Evolutionary conservation across 2,113 vertebrate species (phyloP).

Genomic region (Trinectes maculatus): DNA sequence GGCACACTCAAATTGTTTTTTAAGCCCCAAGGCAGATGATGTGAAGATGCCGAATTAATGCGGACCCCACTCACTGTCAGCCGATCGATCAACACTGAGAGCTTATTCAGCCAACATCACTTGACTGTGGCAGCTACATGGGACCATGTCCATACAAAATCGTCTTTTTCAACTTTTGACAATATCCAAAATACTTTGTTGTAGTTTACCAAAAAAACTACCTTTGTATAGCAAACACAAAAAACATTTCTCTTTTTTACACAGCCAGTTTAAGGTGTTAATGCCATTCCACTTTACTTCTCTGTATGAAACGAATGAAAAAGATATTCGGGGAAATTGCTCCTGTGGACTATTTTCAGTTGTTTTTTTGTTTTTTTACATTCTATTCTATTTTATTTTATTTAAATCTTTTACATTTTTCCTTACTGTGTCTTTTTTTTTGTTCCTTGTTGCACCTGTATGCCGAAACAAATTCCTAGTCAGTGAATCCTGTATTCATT

Average conservation of each 20-base stretch:
- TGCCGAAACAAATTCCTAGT: no score
- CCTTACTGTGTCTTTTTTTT: no score
- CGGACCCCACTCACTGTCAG: constrained; percentile 35
- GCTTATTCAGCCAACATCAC: neutral
- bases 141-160: neutral
- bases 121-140: constrained; percentile 22
- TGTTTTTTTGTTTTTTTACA: no score
- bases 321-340: no score
- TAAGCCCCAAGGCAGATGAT: constrained; percentile 28
- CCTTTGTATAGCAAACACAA: no score
- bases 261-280: neutral
- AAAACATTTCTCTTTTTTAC: neutral
- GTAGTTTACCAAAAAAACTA: neutral
- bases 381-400: no score
- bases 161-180: neutral
- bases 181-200: neutral
- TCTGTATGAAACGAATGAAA: no score
- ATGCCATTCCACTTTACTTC: neutral
- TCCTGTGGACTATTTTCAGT: no score
- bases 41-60: constrained; percentile 34
- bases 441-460: no score
- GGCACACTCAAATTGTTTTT: constrained; percentile 42
- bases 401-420: no score
- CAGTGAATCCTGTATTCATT: no score
- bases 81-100: constrained; percentile 44